Evolutionary conservation across 1,140 invertebrate species (phyloP).

Genomic region (Plectus sambesii): DNA sequence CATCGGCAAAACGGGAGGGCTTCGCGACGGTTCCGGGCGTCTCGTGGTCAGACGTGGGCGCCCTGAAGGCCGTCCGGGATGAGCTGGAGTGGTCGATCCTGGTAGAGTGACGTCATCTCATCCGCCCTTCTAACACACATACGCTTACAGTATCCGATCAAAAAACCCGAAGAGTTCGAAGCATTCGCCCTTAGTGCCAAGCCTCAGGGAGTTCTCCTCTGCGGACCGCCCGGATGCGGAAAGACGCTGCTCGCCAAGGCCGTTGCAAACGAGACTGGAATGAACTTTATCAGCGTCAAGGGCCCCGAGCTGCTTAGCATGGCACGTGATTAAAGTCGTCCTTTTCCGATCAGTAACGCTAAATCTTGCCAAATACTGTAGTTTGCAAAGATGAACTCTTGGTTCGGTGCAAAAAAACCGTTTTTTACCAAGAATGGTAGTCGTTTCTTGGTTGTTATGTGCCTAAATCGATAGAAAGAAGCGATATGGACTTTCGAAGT

Average conservation of each 20-base stretch:
- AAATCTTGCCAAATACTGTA: too few species aligned
- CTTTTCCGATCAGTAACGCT: too few species aligned
- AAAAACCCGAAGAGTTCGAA: constrained; percentile 65
- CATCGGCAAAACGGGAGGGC: constrained; percentile 88
- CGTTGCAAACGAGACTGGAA: constrained; percentile 84
- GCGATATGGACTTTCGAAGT: constrained; percentile 8
- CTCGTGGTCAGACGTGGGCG: constrained; percentile 93
- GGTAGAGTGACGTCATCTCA: constrained; percentile 49
- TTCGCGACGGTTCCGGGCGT: constrained; percentile 93
- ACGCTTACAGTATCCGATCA: constrained; percentile 65
- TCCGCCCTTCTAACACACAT: constrained; percentile 14
- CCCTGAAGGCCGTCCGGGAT: constrained; percentile 69
- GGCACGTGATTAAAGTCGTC: constrained; percentile 55
- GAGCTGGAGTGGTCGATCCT: constrained; percentile 80
- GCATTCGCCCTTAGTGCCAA: constrained; percentile 60
- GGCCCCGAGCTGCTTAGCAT: constrained; percentile 91
- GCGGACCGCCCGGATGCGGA: constrained; percentile 78
- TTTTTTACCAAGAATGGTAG: too few species aligned
- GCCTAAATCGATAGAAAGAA: too few species aligned
- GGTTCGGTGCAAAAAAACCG: too few species aligned
- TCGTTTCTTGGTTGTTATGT: too few species aligned
- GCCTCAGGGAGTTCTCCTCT: constrained; percentile 75
- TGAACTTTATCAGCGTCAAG: constrained; percentile 94
- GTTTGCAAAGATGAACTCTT: too few species aligned
- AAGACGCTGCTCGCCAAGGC: constrained; percentile 53